Base-by-base conservation (phyloP, 2,113 vertebrate genomes). In the Raphicerus campestris region DNA sequence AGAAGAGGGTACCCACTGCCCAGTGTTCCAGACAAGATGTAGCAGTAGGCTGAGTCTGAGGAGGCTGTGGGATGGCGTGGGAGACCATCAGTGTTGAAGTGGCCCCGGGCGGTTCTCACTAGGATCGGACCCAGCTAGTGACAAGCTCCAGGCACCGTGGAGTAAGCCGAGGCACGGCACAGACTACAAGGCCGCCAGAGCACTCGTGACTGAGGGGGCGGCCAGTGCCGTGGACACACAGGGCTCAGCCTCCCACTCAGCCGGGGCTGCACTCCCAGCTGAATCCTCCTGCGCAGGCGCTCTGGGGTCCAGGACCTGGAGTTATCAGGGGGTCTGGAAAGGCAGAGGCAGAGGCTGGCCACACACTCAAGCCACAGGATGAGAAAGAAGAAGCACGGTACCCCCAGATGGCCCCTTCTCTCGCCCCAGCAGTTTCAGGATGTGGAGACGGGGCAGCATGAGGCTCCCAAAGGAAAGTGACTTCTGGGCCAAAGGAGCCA, bases 401-500 rank as follows among this genome's bases (percentile, higher is more conserved):
- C 35, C 73, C 66, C 24, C 2, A 22, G 42, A 5, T 42, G 32
- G 7, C 2, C 14, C 32, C 20, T 51, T n/a, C 20, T 55, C 63
- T 49, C 14, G 3, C 78, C 42, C 81, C 10, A 4, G 45, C 22
- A 80, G 28, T 42, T 28, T 15, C 15, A 10, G 53, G 14, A 2
- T 6, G 0, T 3, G 24, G 30, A 45, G 26, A 73, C 0, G 4
- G 19, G n/a, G n/a, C 47, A 35, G 60, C 42, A 30, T 0, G 1
- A 75, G 75, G 14, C 24, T n/a, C 49, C 32, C 55, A 3, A 56
- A 77, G 24, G 75, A 60, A 45, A 78, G 17, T 8, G 42, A 42
- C 88, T 30, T 87, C 51, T 61, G 87, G 61, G 73, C 42, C 73
- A 55, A 91, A 32, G 35, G 7, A 55, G 42, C 61, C 24, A 9